Evolutionary conservation across 2,797 vertebrate species (phyloP).

Genomic region (Melopsittacus undulatus): DNA sequence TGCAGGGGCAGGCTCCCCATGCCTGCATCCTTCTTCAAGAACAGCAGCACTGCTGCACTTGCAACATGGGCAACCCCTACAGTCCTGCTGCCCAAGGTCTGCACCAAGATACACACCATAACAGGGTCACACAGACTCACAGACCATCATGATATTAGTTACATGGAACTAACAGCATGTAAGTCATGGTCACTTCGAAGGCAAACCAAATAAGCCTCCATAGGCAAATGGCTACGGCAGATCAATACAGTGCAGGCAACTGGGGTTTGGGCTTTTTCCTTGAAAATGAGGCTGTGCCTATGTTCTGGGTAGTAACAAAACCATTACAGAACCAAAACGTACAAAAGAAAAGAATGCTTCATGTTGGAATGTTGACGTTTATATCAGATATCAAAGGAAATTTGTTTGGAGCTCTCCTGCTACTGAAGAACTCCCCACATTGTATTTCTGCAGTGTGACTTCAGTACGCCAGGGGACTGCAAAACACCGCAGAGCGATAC

Average conservation of each 20-base stretch:
- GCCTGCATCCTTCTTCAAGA: rapidly evolving
- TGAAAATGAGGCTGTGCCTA: rapidly evolving
- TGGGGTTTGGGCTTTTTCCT: neutral
- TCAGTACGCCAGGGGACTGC: neutral
- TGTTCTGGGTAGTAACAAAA: rapidly evolving
- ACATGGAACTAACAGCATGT: rapidly evolving
- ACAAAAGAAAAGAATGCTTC: neutral
- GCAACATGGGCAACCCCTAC: rapidly evolving
- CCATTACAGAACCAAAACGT: neutral
- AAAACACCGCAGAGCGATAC: rapidly evolving
- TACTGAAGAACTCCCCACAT: neutral
- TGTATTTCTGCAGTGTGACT: neutral
- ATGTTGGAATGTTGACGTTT: neutral
- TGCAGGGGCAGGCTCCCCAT: rapidly evolving
- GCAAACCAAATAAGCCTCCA: neutral
- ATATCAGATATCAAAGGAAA: neutral
- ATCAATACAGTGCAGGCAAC: neutral
- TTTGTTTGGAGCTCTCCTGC: neutral
- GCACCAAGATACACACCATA: rapidly evolving
- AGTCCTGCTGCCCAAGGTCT: rapidly evolving
- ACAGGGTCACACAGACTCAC: neutral
- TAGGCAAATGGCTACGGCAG: rapidly evolving
- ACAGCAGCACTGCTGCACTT: rapidly evolving
- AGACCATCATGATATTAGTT: neutral
- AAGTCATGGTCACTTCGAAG: neutral